Percentiles rank a stretch among this genome's conserved stretches.
phyloP scores from a whole-genome alignment of 2,888 invertebrate genomes.

The Brachylomia viminalis region DNA sequence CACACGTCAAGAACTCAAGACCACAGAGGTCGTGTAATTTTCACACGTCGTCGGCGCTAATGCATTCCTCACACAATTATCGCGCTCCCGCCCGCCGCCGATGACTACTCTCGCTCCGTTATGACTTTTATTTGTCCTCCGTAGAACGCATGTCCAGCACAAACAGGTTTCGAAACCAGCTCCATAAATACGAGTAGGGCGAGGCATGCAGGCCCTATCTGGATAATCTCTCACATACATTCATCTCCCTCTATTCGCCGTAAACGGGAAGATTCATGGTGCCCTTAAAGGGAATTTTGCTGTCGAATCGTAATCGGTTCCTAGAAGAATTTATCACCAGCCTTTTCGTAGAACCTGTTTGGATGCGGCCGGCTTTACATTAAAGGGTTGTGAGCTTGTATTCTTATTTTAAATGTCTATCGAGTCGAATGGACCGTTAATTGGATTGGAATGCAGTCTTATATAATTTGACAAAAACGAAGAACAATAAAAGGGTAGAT shows the following conservation, averaged over 20 bases:
- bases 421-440: slow-evolving; percentile 67
- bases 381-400: slow-evolving; percentile 63
- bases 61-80: slow-evolving; percentile 82
- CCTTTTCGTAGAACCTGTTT: slow-evolving; percentile 79
- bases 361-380: slow-evolving; percentile 67
- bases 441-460: slow-evolving; percentile 69
- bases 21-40: slow-evolving; percentile 69
- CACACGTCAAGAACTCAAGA: slow-evolving; percentile 60
- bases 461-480: slow-evolving; percentile 50
- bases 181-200: slow-evolving; percentile 79
- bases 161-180: slow-evolving; percentile 78
- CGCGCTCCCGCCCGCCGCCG: slow-evolving; percentile 56
- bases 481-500: slow-evolving; percentile 43
- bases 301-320: slow-evolving; percentile 84
- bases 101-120: slow-evolving; percentile 81
- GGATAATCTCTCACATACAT: slow-evolving; percentile 82
- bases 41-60: slow-evolving; percentile 75
- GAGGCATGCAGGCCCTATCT: slow-evolving; percentile 78
- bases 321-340: slow-evolving; percentile 84
- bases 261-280: slow-evolving; percentile 83
- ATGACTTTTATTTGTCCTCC: slow-evolving; percentile 86
- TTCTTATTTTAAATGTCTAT: slow-evolving; percentile 69
- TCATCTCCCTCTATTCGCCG: slow-evolving; percentile 84
- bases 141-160: slow-evolving; percentile 72
- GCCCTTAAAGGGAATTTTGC: slow-evolving; percentile 84